Conservation (phyloP, 37 sponge, comb jelly and placozoan species). For the Lycopodina hypogea region DNA sequence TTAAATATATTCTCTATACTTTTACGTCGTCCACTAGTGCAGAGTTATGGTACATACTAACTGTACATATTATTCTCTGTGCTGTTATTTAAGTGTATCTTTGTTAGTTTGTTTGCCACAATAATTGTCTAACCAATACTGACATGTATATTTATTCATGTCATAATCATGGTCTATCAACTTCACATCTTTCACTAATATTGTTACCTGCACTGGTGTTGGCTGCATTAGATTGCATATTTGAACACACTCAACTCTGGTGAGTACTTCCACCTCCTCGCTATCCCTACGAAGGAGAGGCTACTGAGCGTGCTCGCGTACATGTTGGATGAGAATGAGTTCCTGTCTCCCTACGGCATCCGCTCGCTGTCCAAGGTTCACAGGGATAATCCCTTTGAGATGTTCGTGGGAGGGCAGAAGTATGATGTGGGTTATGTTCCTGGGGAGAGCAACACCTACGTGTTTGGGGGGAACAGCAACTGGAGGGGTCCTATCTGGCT, state of each 20-base stretch:
- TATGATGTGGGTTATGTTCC: constrained; percentile 81
- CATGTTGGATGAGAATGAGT: constrained; percentile 93
- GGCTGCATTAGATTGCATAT: constrained; percentile 58
- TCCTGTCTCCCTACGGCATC: constrained; percentile 89
- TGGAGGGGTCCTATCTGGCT: constrained; percentile 97
- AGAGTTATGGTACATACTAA: too few species aligned
- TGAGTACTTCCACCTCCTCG: constrained; percentile 78
- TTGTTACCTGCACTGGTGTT: too few species aligned
- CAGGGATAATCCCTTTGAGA: constrained; percentile 68
- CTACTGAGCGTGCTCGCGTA: constrained; percentile 76
- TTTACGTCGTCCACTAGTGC: too few species aligned
- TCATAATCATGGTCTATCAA: too few species aligned
- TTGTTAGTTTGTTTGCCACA: too few species aligned
- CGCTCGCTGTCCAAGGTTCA: constrained; percentile 92
- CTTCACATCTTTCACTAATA: too few species aligned
- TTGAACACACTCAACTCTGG: constrained; percentile 52
- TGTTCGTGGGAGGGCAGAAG: constrained; percentile 68
- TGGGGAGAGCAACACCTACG: constrained; percentile 91
- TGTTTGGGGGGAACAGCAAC: constrained; percentile 98
- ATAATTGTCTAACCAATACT: too few species aligned
- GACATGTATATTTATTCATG: too few species aligned
- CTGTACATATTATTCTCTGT: too few species aligned
- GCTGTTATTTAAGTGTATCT: too few species aligned
- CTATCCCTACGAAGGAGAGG: constrained; percentile 72
- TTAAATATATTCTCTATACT: too few species aligned